phyloP scores from a whole-genome alignment of 1,140 invertebrate genomes.

The Andrena cerasifolii region DNA sequence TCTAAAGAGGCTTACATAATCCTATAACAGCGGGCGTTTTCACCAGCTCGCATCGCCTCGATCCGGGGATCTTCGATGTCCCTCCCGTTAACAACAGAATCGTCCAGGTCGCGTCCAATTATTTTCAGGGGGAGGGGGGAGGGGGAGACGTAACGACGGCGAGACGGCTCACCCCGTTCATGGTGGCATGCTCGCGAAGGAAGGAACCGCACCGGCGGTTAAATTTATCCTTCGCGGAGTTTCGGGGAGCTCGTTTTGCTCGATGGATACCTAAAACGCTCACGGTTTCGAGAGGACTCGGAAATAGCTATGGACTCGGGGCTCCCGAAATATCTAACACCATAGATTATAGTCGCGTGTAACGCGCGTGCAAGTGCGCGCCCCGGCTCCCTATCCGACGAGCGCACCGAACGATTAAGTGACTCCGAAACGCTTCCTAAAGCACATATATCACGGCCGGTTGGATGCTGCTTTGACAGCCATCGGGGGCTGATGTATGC shows the following conservation, averaged over 20 bases:
- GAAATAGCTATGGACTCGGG: constrained; percentile 69
- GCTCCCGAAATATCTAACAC: constrained; percentile 65
- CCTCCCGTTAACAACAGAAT: background rate
- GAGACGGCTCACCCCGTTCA: constrained; percentile 37
- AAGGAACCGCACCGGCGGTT: constrained; percentile 60
- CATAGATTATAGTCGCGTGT: constrained; percentile 48
- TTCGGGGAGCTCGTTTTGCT: constrained; percentile 65
- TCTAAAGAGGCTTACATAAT: constrained; percentile 11
- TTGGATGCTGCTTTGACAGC: background rate
- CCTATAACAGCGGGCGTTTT: constrained; percentile 22
- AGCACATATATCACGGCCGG: constrained; percentile 2
- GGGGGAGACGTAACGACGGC: constrained; percentile 32
- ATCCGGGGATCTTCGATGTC: background rate
- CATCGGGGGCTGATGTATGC: background rate
- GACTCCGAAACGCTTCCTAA: constrained; percentile 16
- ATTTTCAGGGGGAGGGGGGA: constrained; percentile 27
- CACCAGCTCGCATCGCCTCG: constrained; percentile 1
- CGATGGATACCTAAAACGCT: constrained; percentile 65
- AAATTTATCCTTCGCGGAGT: constrained; percentile 70
- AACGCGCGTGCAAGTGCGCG: background rate
- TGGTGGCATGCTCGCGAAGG: constrained; percentile 43
- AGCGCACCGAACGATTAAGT: constrained; percentile 11
- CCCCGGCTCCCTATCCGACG: background rate
- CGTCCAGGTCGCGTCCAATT: constrained; percentile 2
- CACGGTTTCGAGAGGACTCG: constrained; percentile 69